These are phyloP conservation scores for Pentalonia nigronervosa DNA, from an alignment of 1,140 invertebrate genomes.

Conservation along the genomic window DNA sequence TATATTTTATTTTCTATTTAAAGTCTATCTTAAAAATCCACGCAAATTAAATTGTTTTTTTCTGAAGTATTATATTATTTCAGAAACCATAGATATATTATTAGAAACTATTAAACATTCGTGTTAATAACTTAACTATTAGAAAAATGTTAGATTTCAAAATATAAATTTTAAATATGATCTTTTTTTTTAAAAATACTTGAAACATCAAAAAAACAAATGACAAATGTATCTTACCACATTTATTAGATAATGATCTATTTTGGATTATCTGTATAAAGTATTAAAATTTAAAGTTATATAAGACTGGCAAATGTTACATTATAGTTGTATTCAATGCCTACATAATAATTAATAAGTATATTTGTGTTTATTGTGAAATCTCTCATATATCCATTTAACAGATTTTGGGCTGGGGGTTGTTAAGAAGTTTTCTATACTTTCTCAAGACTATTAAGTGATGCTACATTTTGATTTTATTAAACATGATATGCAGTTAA, in stretches of 20 bases:
- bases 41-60: not conserved
- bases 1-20: not conserved
- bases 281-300: not conserved
- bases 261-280: not conserved
- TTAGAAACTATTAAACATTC: not conserved
- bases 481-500: not conserved
- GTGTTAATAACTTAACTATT: too few relatives aligned
- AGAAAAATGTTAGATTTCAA: too few relatives aligned
- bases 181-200: not conserved
- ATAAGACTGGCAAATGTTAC: not conserved
- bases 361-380: not conserved
- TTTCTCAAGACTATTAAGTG: not conserved
- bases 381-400: not conserved
- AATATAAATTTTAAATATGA: not conserved
- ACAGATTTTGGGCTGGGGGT: not conserved
- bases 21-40: not conserved
- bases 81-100: not conserved
- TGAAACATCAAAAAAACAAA: too few relatives aligned
- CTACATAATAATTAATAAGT: not conserved
- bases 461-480: not conserved
- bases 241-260: not conserved
- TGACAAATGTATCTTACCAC: not conserved
- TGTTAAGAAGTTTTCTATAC: not conserved
- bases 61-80: not conserved
- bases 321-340: not conserved